Evolutionary conservation across 2,888 invertebrate species (phyloP).

Genomic region (Agrenia bidenticulata): DNA sequence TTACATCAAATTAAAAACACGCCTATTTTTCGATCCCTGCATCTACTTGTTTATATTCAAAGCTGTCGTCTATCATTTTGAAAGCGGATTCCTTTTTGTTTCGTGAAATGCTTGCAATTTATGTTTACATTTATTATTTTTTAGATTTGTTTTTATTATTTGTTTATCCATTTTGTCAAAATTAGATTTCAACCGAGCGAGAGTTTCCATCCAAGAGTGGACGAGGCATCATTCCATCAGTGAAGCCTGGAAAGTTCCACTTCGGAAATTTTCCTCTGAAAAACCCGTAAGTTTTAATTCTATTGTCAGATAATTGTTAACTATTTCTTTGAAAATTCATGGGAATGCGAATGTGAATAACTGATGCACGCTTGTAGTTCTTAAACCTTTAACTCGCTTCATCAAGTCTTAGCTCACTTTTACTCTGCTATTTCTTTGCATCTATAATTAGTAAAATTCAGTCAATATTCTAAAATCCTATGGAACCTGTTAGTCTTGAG

Average conservation of each 20-base stretch:
- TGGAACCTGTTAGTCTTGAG: too few relatives aligned
- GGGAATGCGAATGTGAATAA: too few relatives aligned
- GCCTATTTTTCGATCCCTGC: background rate
- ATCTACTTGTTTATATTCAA: too few relatives aligned
- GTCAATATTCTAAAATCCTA: too few relatives aligned
- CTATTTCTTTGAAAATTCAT: too few relatives aligned
- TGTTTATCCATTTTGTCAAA: conserved; percentile 1
- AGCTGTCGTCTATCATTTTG: background rate
- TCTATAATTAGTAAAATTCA: too few relatives aligned
- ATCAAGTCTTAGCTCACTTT: too few relatives aligned
- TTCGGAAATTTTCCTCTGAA: conserved; percentile 49
- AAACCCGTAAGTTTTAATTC: conserved; percentile 50
- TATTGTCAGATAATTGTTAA: too few relatives aligned
- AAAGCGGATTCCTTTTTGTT: background rate
- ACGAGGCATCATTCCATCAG: conserved; percentile 48
- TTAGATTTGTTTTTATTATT: background rate
- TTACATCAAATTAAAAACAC: too few relatives aligned
- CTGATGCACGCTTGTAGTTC: too few relatives aligned
- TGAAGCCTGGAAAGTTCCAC: conserved; percentile 51
- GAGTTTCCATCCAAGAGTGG: conserved; percentile 51
- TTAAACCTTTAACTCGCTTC: too few relatives aligned
- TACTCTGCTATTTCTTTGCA: too few relatives aligned
- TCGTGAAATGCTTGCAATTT: conserved; percentile 3
- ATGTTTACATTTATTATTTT: background rate
- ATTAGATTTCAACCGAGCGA: conserved; percentile 52